phyloP scores from a whole-genome alignment of 2,888 invertebrate genomes.

The Phortica magna region DNA sequence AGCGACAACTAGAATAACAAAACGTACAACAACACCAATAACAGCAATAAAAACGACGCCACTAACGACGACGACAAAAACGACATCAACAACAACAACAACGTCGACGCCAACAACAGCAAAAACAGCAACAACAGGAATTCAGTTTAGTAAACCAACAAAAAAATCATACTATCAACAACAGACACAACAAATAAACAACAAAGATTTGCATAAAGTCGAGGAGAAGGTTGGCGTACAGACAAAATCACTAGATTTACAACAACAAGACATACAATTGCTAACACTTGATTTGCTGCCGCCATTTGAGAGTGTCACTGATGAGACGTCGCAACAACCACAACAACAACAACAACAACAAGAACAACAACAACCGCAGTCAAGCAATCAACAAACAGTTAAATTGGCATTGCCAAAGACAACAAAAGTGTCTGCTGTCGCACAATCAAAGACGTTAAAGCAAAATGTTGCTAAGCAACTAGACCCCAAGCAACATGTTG shows the following conservation, averaged over 20 bases:
- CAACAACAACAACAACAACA: constrained; percentile 45
- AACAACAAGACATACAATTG: constrained; percentile 38
- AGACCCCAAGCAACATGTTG: not conserved
- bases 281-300: constrained; percentile 59
- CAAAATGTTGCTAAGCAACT: not conserved
- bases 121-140: not conserved
- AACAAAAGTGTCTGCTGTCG: not conserved
- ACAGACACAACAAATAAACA: constrained; percentile 33
- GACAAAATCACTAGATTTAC: constrained; percentile 37
- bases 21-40: constrained; percentile 16
- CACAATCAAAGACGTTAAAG: not conserved
- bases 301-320: constrained; percentile 53
- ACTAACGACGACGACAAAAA: constrained; percentile 33
- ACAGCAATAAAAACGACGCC: constrained; percentile 51
- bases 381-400: constrained; percentile 11
- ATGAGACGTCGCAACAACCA: constrained; percentile 29
- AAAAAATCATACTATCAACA: constrained; percentile 35
- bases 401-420: not conserved
- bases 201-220: constrained; percentile 48
- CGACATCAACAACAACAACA: constrained; percentile 13
- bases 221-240: constrained; percentile 41
- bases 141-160: constrained; percentile 5
- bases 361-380: not conserved
- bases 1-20: constrained; percentile 36
- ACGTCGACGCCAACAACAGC: not conserved